Base-by-base conservation (phyloP, 2,113 vertebrate genomes). In the Aramus guarauna region DNA sequence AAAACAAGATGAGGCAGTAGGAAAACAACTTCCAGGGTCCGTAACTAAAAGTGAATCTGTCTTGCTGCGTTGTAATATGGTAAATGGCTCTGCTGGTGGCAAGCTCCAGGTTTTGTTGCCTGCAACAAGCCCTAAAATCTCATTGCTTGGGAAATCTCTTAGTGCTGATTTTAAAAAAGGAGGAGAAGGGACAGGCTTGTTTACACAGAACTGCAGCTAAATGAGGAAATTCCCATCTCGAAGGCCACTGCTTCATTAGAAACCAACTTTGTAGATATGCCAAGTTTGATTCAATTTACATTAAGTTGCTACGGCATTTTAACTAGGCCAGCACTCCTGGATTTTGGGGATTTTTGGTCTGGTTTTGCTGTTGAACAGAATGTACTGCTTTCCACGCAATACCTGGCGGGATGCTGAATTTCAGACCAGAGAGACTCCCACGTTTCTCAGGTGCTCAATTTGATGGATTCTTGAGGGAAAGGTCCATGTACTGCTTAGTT, bases 221-320 rank as follows among this genome's bases (percentile, higher is more conserved):
- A 36, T 21, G 32, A 45, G 63, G 73, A 32, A 34, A 45, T 60
- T 77, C 64, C 64, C 37, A 27, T 15, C 45, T 21, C 1, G 6
- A 23, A 36, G 32, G 37, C 30, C 3, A 2, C 37, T 11, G 63
- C 55, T 68, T 52, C 32, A 1, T 41, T 58, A 50, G 43, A 39
- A 86, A 39, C 36, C 19, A 41, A 12, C 62, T 20, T n/a, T 30
- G 53, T 4, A 16, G 53, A n/a, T 9, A 41, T 13, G 43, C 50
- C 0, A 2, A 41, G 36, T 16, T 2, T 2, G 24, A 36, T 50
- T 76, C 43, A 41, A 41, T 29, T 58, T n/a, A 17, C 2, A 1
- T n/a, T 30, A 29, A 47, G 15, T 20, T 19, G 19, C 18, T n/a
- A 14, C 4, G 5, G 34, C n/a, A 2, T 11, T 34, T 47, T 56